Evolutionary conservation across 1,140 invertebrate genomes (phyloP), one percentile per base, ranked within the genome.

Genomic region (Gonioctena quinquepunctata): DNA sequence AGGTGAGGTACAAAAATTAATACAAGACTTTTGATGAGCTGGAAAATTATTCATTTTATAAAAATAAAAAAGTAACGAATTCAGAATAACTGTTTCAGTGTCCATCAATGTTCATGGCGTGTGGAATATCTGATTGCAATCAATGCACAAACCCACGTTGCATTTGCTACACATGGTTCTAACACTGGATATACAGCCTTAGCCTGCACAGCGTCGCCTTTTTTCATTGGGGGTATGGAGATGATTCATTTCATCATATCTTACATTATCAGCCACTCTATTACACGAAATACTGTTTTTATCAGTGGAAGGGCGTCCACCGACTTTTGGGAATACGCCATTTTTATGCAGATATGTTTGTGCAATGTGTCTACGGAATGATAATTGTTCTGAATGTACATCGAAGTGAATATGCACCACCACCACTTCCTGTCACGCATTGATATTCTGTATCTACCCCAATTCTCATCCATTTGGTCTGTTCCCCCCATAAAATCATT

Each of bases 351-450:
- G 57, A 66, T 75, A 77, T 13, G 67, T 52, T 13, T 67, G 49
- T 8, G 72, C 76, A 33, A 79, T 74, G 61, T 74, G 56, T 62
- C 73, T 21, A 25, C 74, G 21, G 64, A 78, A 79, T 21, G 71
- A 28, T 25, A 77, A 61, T 54, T 79, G 76, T 23, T n/a, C n/a
- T n/a, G 28, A 56, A 11, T 69, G 13, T 52, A 33, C 22, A 78
- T 67, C 70, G 74, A 79, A 54, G 76, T 75, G 52, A 82, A 74
- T 28, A 82, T 54, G 7, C 70, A 70, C 78, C 75, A 83, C 67
- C 78, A 82, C 81, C 79, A 83, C 69, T 80, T 83, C 70, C 81
- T 81, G 21, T n/a, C 0, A n/a, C n/a, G n/a, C n/a, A n/a, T n/a
- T n/a, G n/a, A 1, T 8, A 42, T 42, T 42, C 33, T 7, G 1